Base-by-base conservation (phyloP, 2,113 vertebrate genomes). In the Pagrus major region DNA sequence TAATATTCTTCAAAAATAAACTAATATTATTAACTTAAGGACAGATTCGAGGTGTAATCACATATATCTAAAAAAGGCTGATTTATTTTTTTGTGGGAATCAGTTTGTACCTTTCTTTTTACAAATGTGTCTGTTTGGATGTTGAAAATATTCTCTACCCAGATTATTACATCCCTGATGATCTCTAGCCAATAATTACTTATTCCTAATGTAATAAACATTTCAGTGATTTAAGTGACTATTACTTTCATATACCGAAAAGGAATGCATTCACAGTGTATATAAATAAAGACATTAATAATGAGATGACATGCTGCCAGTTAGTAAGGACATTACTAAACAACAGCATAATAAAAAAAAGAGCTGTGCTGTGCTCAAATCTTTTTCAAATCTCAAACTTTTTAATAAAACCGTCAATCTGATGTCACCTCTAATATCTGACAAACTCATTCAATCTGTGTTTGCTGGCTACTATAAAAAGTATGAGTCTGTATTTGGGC, bases 121-220 rank as follows among this genome's bases (percentile, higher is more conserved):
- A n/a, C 9, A 31, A 27, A 10, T 51, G 2, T n/a, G 23, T 47
- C 46, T 25, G 6, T 60, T 37, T 55, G 29, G 14, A 64, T 67
- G 23, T 59, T 49, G 7, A 69, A 69, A 78, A 67, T 60, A 58
- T 25, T n/a, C n/a, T n/a, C n/a, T n/a, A n/a, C n/a, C n/a, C n/a
- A n/a, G n/a, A n/a, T n/a, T 70, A 49, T 39, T 71, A 76, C 33
- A 74, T 84, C 59, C 42, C 60, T 87, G 54, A 84, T 51, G 16
- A 60, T 54, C 31, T 51, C 58, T 41, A 70, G 47, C 73, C 46
- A 61, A 87, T 77, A 72, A 55, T 70, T 29, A 39, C 56, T 70
- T 73, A 25, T 37, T 4, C 52, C 66, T 18, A 64, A 39, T 44
- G 51, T 64, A 29, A 58, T 71, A 78, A 83, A 73, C n/a, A n/a